Evolutionary conservation across 2,113 vertebrate species (phyloP).

Genomic region (Genyomyrus donnyi): DNA sequence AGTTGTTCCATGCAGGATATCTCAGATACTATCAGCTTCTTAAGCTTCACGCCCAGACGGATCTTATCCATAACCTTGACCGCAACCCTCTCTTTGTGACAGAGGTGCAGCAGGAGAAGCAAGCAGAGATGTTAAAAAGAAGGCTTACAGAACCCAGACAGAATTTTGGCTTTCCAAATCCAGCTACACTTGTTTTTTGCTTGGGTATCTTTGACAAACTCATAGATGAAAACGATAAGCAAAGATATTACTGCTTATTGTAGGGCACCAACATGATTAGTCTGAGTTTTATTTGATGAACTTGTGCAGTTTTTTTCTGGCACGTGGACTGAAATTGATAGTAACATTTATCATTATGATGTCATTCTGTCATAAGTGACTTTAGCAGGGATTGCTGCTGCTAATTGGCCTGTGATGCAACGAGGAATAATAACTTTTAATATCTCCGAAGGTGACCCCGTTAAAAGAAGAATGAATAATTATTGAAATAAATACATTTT

Average conservation of each 20-base stretch:
- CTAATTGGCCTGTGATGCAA: background rate
- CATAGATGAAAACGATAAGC: background rate
- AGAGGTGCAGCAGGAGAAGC: constrained; percentile 7
- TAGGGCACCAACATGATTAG: no score
- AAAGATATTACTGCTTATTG: background rate
- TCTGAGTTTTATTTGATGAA: background rate
- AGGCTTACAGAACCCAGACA: background rate
- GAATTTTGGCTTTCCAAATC: background rate
- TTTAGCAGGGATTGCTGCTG: background rate
- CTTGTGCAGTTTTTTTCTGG: background rate
- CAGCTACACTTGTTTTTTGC: background rate
- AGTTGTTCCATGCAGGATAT: constrained; percentile 66
- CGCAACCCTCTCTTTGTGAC: constrained; percentile 59
- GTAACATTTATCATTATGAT: background rate
- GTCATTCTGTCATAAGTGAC: background rate
- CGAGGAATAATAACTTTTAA: background rate
- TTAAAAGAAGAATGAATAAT: background rate
- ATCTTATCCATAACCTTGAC: constrained; percentile 63
- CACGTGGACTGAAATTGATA: background rate
- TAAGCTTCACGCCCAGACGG: constrained; percentile 45
- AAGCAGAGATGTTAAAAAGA: background rate
- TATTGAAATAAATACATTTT: background rate
- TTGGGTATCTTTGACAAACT: background rate
- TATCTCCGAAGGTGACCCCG: background rate
- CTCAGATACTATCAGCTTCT: constrained; percentile 45